These are phyloP conservation scores for Fissipunctia ypsillon DNA, from an alignment of 2,888 invertebrate species.

Conservation along the genomic window DNA sequence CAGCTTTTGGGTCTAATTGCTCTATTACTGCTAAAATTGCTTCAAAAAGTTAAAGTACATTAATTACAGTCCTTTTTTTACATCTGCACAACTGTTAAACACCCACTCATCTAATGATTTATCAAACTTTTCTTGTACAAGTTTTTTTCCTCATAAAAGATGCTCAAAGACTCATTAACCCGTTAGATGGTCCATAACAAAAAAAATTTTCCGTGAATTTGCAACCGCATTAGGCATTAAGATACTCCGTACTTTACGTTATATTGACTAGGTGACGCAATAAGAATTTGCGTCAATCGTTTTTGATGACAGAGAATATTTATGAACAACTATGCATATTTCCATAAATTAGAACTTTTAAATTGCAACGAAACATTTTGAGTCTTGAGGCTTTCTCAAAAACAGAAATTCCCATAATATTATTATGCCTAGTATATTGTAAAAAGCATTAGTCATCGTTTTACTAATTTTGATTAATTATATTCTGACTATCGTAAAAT, in stretches of 20 bases:
- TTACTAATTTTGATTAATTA: constrained; percentile 12
- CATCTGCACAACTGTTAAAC: constrained; percentile 12
- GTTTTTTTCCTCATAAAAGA: constrained; percentile 49
- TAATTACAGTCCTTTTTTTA: constrained; percentile 16
- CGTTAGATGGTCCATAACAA: constrained; percentile 59
- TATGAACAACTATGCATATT: neutral
- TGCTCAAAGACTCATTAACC: constrained; percentile 50
- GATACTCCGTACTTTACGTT: constrained; percentile 16
- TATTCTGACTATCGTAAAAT: constrained; percentile 11
- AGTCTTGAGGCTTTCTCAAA: constrained; percentile 18
- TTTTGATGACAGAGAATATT: neutral
- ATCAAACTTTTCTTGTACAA: constrained; percentile 45
- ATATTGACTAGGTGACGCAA: constrained; percentile 24
- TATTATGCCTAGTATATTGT: neutral
- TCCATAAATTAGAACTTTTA: constrained; percentile 1
- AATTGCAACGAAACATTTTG: neutral
- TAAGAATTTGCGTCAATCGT: neutral
- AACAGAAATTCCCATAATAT: constrained; percentile 6
- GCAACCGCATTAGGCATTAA: constrained; percentile 13
- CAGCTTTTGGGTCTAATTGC: constrained; percentile 25
- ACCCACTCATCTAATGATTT: constrained; percentile 24
- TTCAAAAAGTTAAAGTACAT: constrained; percentile 11
- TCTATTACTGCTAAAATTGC: constrained; percentile 16
- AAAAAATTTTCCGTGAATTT: constrained; percentile 40
- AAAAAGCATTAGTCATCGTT: neutral